Percentiles rank a stretch among this genome's conserved stretches.
phyloP scores from a whole-genome alignment of 2,113 vertebrate species.

The Myotis yumanensis region DNA sequence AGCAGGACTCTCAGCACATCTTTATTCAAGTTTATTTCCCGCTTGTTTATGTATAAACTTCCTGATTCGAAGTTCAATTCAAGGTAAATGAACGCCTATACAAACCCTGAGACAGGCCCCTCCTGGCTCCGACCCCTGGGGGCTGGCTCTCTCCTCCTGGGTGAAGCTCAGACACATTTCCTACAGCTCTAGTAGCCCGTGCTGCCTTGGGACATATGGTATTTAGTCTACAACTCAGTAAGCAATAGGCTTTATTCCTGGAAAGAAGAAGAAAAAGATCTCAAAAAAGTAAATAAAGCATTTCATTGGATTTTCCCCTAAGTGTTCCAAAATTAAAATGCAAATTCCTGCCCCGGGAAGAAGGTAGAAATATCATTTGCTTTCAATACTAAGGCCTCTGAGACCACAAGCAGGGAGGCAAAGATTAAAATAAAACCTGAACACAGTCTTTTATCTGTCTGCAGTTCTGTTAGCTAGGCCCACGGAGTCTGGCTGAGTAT shows the following conservation, averaged over 20 bases:
- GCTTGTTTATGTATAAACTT: conserved; percentile 67
- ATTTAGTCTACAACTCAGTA: conserved; percentile 53
- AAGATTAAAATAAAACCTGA: conserved; percentile 72
- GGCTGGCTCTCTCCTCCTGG: conserved; percentile 26
- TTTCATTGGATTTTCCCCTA: conserved; percentile 50
- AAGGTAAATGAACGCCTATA: conserved; percentile 49
- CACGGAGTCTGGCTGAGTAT: conserved; percentile 52
- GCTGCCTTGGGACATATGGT: conserved; percentile 16
- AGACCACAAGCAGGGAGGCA: conserved; percentile 56
- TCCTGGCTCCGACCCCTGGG: background rate
- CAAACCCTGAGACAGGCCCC: conserved; percentile 37
- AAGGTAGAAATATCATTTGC: conserved; percentile 59
- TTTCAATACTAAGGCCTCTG: conserved; percentile 38
- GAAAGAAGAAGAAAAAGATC: conserved; percentile 4
- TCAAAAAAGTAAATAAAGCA: conserved; percentile 30
- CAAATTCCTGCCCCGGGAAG: conserved; percentile 58
- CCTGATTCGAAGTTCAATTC: conserved; percentile 66
- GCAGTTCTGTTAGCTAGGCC: conserved; percentile 47
- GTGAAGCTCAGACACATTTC: conserved; percentile 58
- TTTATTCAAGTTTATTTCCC: conserved; percentile 59
- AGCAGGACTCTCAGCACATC: conserved; percentile 59
- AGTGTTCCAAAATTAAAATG: conserved; percentile 71
- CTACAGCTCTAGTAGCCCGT: conserved; percentile 31
- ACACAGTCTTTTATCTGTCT: conserved; percentile 72
- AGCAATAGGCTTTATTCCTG: conserved; percentile 61